Evolutionary conservation across 2,888 invertebrate genomes (phyloP).

Genomic region (Stenotaenia linearis): DNA sequence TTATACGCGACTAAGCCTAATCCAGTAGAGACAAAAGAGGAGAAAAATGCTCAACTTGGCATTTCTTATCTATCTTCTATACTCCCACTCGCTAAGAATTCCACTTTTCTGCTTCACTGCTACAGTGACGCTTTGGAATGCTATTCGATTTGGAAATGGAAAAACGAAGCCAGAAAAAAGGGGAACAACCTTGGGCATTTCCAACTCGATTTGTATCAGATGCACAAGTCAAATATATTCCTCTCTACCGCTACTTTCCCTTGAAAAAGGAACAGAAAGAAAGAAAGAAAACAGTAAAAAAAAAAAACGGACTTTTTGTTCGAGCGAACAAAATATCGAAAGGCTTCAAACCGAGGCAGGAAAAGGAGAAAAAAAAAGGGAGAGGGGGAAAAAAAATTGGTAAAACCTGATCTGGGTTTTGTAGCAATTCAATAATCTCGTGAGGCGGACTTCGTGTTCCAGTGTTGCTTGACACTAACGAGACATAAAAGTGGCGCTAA

Average conservation of each 20-base stretch:
- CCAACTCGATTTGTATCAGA: slow-evolving; percentile 19
- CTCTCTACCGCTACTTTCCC: neutral
- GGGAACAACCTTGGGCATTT: neutral
- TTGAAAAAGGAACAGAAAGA: neutral
- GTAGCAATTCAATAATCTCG: slow-evolving; percentile 19
- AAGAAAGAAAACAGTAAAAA: neutral
- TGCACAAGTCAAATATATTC: slow-evolving; percentile 7
- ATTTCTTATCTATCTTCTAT: slow-evolving; percentile 1
- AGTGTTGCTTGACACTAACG: slow-evolving; percentile 7
- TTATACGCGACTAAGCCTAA: neutral
- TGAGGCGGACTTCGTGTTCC: neutral
- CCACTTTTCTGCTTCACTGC: slow-evolving; percentile 24
- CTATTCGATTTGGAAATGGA: slow-evolving; percentile 20
- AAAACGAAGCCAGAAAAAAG: neutral
- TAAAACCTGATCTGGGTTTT: slow-evolving; percentile 21
- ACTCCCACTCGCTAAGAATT: slow-evolving; percentile 20
- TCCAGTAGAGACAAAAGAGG: neutral
- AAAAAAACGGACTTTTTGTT: neutral
- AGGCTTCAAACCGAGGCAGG: neutral
- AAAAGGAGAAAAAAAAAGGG: neutral
- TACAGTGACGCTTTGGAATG: slow-evolving; percentile 17
- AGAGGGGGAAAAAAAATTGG: neutral
- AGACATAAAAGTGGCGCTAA: slow-evolving; percentile 23
- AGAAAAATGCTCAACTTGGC: neutral
- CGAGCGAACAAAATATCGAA: neutral